Conservation (phyloP, 2,113 vertebrate species). For the Plectropomus leopardus region DNA sequence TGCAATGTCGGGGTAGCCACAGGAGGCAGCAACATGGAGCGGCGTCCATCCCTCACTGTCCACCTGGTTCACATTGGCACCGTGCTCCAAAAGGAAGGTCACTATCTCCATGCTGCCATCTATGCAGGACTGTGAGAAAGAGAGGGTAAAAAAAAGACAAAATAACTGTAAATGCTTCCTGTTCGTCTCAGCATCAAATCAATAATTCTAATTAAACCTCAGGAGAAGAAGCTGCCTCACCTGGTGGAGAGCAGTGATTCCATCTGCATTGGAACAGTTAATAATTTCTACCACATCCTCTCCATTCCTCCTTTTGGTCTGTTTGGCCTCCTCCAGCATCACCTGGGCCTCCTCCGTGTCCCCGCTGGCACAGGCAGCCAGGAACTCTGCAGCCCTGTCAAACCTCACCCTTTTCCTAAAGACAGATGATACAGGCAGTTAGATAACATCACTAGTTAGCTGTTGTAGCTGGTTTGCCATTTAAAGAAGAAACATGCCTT, state of each 20-base stretch:
- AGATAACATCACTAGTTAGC: not conserved
- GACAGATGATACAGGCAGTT: not conserved
- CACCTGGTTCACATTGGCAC: conserved; percentile 92
- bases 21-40: conserved; percentile 94
- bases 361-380: conserved; percentile 90
- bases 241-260: conserved; percentile 94
- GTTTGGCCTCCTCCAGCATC: conserved; percentile 85
- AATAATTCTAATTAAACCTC: not conserved
- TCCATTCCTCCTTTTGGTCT: conserved; percentile 17
- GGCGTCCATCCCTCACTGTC: conserved; percentile 98
- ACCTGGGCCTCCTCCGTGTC: conserved; percentile 89
- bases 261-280: conserved; percentile 91
- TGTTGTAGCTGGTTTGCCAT: not conserved
- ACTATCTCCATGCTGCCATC: conserved; percentile 96
- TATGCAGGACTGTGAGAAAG: conserved; percentile 90
- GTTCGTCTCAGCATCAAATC: not conserved
- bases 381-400: conserved; percentile 91
- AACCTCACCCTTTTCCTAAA: conserved; percentile 87
- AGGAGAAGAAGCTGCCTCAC: conserved; percentile 61
- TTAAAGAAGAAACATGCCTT: not conserved
- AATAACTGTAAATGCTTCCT: not conserved
- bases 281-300: conserved; percentile 66
- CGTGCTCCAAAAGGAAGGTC: conserved; percentile 90
- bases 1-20: conserved; percentile 93
- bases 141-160: not conserved